Base-by-base conservation (phyloP, 92 coral and sea anemone genomes). In the Bergia puertoricense region DNA sequence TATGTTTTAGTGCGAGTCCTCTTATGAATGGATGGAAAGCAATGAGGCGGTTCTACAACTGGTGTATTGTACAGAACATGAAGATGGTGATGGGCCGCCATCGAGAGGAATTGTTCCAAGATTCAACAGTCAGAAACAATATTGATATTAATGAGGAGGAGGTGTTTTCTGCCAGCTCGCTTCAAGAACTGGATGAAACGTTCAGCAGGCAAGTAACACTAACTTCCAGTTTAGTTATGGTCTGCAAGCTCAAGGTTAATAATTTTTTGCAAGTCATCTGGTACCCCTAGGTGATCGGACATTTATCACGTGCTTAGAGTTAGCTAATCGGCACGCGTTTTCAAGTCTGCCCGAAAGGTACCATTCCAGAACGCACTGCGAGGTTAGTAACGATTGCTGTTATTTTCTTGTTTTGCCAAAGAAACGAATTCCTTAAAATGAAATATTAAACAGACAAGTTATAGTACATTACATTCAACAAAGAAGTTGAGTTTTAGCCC, bases 1-100 rank as follows among this genome's bases (percentile, higher is more conserved):
- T 41, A 30, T 74, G n/a, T 71, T 82, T 72, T 85, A 96, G 99
- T 86, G 99, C 99, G 37, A 91, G 94, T 54, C 85, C 88, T 44
- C 89, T 91, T 54, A 78, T 96, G 66, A 90, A 93, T 13, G 95
- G 95, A 23, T 96, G 98, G 99, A 94, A 95, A 72, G 98, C 97
- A 1, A 88, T 93, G 72, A 91, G 98, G 20, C 90, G 99, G 8
- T 91, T 93, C 82, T 96, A 96, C 86, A 96, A 94, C 90, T 96
- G 96, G 95, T 76, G 93, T 45, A 94, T 96, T 57, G 93, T 98
- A 6, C 98, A 94, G 85, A 90, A 79, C 48, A 91, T 96, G 92
- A 96, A 95, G 87, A 62, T 46, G 18, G 89, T 96, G 20, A 94
- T 96, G 16, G 88, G 92, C 30, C 95, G 98, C 48, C 95, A 96